A percentile compares a stretch with the other conserved stretches of the same genome.
These are phyloP conservation scores for Nephrocerus scutellatus DNA, from an alignment of 2,888 invertebrate genomes.

Conservation along the genomic window DNA sequence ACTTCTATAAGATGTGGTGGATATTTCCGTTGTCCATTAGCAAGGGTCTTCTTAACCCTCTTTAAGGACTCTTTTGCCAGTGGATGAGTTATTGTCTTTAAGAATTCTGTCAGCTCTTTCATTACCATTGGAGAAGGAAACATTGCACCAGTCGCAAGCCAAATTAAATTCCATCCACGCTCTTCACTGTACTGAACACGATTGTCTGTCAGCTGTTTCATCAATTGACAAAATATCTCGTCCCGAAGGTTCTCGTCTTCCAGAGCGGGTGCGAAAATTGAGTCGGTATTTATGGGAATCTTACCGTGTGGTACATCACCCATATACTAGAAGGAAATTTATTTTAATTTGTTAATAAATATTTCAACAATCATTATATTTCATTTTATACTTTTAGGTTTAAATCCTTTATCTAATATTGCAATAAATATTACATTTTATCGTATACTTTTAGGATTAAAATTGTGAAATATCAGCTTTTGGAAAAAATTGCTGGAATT, in stretches of 20 bases:
- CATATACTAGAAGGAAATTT: conserved; percentile 62
- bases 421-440: no score
- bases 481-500: no score
- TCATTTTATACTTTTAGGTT: no score
- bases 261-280: conserved; percentile 74
- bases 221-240: conserved; percentile 88
- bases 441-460: no score
- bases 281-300: conserved; percentile 74
- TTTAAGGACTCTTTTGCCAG: conserved; percentile 76
- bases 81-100: conserved; percentile 65
- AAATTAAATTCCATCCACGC: conserved; percentile 91
- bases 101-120: conserved; percentile 68
- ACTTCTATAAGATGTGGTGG: conserved; percentile 92
- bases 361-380: no score
- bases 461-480: no score
- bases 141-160: conserved; percentile 81
- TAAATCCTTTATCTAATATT: no score
- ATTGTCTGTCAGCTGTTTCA: conserved; percentile 90
- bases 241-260: conserved; percentile 72
- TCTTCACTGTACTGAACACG: conserved; percentile 75
- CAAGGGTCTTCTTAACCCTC: conserved; percentile 70
- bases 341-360: no score
- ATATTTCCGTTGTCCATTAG: conserved; percentile 67
- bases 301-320: conserved; percentile 83
- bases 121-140: conserved; percentile 68